Evolutionary conservation across 2,888 invertebrate species (phyloP).

Genomic region (Pristionchus arcanus): DNA sequence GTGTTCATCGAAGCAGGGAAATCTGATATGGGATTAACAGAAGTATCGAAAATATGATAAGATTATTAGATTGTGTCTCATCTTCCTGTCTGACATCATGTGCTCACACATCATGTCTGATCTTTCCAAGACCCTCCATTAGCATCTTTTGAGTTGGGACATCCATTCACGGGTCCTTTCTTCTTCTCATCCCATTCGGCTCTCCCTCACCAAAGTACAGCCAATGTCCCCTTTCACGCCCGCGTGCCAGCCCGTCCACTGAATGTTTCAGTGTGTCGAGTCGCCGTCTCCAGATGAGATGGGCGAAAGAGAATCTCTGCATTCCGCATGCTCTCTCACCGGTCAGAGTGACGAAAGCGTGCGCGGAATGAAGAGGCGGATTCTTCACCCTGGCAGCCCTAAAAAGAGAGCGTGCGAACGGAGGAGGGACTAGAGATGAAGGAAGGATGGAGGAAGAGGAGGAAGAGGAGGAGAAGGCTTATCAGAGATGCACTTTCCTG

Average conservation of each 20-base stretch:
- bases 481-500: slow-evolving; percentile 46
- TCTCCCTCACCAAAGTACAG: slow-evolving; percentile 4
- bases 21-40: neutral
- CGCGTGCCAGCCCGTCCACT: slow-evolving; percentile 8
- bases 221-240: neutral
- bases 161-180: neutral
- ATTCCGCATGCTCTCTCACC: too few relatives aligned
- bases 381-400: too few relatives aligned
- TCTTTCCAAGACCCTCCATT: slow-evolving; percentile 1
- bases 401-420: too few relatives aligned
- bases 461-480: slow-evolving; percentile 30
- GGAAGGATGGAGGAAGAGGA: neutral
- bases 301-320: neutral
- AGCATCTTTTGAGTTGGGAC: neutral
- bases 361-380: too few relatives aligned
- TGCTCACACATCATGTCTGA: neutral
- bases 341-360: too few relatives aligned
- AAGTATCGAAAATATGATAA: neutral
- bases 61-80: neutral
- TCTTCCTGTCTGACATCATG: neutral
- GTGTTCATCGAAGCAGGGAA: too few relatives aligned
- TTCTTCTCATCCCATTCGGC: neutral
- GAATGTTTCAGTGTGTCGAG: slow-evolving; percentile 39
- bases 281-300: neutral
- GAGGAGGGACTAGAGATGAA: neutral